Conservation (phyloP, 2,113 vertebrate genomes). For the Struthio camelus region DNA sequence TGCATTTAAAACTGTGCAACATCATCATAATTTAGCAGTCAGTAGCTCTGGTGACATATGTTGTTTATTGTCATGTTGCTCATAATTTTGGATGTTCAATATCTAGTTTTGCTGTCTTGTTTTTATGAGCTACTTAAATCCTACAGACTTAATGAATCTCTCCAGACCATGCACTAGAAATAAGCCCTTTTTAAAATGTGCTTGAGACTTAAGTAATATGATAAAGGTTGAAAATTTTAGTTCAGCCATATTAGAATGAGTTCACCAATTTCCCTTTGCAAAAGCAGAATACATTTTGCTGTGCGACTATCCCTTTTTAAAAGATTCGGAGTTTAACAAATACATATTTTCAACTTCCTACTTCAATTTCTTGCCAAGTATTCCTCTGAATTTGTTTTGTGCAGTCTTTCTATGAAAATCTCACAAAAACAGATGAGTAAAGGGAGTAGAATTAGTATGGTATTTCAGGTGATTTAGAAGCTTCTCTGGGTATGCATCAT, state of each 20-base stretch:
- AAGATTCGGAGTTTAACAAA: neutral
- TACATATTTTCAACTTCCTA: neutral
- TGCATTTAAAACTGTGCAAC: neutral
- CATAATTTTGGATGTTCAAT: neutral
- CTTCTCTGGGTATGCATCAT: neutral
- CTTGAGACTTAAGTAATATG: neutral
- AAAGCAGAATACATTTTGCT: neutral
- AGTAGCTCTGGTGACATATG: neutral
- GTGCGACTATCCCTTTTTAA: neutral
- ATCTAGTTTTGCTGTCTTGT: neutral
- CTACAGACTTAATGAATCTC: constrained; percentile 18
- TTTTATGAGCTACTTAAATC: constrained; percentile 34
- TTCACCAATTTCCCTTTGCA: neutral
- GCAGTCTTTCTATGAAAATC: neutral
- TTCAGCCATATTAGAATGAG: neutral
- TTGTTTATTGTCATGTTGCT: neutral
- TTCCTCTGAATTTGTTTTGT: neutral
- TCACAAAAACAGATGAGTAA: neutral
- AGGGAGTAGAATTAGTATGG: neutral
- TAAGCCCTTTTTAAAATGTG: neutral
- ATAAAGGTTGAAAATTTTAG: neutral
- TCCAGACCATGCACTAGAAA: neutral
- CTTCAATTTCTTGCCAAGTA: neutral
- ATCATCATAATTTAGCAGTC: neutral
- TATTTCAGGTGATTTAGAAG: neutral